A percentile compares a stretch with the other conserved stretches of the same genome.
Evolutionary conservation across 92 coral and sea anemone genomes (phyloP).

Genomic region (Isaurus tuberculatus): DNA sequence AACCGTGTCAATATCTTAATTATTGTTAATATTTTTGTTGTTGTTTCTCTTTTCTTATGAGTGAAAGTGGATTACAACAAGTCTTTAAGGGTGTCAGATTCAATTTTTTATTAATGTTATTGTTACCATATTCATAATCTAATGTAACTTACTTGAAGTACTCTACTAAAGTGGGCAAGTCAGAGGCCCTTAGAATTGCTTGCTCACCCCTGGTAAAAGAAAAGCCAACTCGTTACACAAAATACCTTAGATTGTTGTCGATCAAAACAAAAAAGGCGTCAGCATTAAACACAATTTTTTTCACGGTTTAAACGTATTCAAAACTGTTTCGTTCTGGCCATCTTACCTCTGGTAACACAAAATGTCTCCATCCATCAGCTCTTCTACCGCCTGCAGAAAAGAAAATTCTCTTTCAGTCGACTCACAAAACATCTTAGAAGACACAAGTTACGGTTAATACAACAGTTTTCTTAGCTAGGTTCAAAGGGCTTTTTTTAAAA

Average conservation of each 20-base stretch:
- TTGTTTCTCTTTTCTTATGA: too few relatives aligned
- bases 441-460: neutral
- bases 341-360: conserved; percentile 91
- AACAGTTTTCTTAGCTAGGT: neutral
- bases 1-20: too few relatives aligned
- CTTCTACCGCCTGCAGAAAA: conserved; percentile 85
- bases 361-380: conserved; percentile 97
- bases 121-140: neutral
- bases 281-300: neutral
- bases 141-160: conserved; percentile 23
- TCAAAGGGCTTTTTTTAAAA: neutral
- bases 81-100: too few relatives aligned
- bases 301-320: neutral
- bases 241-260: neutral
- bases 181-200: conserved; percentile 18
- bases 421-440: neutral
- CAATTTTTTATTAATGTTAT: too few relatives aligned
- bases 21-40: too few relatives aligned
- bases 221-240: neutral
- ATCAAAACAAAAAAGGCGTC: neutral
- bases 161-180: conserved; percentile 32
- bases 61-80: too few relatives aligned
- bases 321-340: neutral
- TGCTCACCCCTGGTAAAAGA: conserved; percentile 5
- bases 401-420: neutral